These are phyloP conservation scores for Clepsis dumicolana DNA, from an alignment of 2,888 invertebrate species.

Conservation along the genomic window DNA sequence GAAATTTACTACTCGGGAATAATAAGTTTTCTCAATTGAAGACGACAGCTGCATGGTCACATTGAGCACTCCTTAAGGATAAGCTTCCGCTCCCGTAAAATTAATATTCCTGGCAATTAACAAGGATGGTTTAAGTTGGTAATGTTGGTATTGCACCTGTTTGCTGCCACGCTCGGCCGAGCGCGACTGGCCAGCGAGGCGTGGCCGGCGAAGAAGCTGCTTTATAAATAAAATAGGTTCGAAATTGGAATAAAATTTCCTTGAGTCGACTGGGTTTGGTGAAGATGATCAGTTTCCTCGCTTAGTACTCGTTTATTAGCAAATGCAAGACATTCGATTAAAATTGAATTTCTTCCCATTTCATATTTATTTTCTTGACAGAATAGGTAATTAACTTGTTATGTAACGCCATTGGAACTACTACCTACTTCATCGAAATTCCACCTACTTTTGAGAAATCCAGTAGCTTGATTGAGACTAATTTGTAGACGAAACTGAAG, in stretches of 20 bases:
- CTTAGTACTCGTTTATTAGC: not conserved
- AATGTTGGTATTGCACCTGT: constrained; percentile 42
- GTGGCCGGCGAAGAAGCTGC: constrained; percentile 37
- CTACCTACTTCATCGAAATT: too few species aligned
- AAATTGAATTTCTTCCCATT: too few species aligned
- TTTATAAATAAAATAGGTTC: constrained; percentile 38
- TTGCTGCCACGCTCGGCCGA: constrained; percentile 36
- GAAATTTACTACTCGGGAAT: too few species aligned
- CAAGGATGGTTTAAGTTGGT: constrained; percentile 24
- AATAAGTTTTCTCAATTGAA: constrained; percentile 26
- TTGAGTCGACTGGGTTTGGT: not conserved
- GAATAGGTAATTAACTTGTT: too few species aligned
- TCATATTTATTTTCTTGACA: too few species aligned
- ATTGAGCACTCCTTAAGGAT: constrained; percentile 34
- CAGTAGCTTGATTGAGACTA: too few species aligned
- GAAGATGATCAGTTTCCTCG: not conserved
- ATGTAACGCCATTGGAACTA: too few species aligned
- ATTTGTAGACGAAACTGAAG: too few species aligned
- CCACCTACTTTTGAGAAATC: too few species aligned
- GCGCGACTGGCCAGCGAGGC: constrained; percentile 40
- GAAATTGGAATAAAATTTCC: constrained; percentile 19
- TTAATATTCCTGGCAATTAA: constrained; percentile 42
- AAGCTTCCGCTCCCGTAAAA: constrained; percentile 37
- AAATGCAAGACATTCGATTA: too few species aligned
- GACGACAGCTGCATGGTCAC: constrained; percentile 27